Evolutionary conservation across 1,140 invertebrate species (phyloP).

Genomic region (Heliothis subflexa): DNA sequence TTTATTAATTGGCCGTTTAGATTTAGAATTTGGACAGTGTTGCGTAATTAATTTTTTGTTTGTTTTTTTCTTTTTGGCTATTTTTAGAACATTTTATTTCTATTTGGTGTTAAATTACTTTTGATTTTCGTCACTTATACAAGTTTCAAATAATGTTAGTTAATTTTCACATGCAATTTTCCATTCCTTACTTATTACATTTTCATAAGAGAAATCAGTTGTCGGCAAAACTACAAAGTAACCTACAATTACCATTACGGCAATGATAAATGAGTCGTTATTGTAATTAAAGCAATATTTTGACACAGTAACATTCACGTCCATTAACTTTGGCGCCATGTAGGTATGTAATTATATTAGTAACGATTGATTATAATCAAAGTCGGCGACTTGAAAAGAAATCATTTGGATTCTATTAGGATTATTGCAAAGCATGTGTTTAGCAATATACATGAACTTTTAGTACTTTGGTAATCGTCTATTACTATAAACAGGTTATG

Average conservation of each 20-base stretch:
- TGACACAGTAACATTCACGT: too few relatives aligned
- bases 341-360: not conserved
- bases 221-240: too few relatives aligned
- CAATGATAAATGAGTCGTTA: not conserved
- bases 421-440: not conserved
- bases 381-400: not conserved
- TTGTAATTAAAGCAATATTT: not conserved
- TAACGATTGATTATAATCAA: not conserved
- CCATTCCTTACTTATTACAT: too few relatives aligned
- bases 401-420: not conserved
- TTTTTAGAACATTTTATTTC: not conserved
- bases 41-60: slow-evolving; percentile 52
- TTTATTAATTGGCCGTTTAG: slow-evolving; percentile 41
- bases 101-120: not conserved
- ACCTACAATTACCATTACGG: not conserved
- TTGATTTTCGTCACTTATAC: too few relatives aligned
- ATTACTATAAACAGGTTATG: too few relatives aligned
- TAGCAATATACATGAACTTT: not conserved
- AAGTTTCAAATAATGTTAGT: too few relatives aligned
- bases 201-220: too few relatives aligned
- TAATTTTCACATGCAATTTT: too few relatives aligned
- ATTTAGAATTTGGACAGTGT: slow-evolving; percentile 39
- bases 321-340: not conserved
- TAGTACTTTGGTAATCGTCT: not conserved
- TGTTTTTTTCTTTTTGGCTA: not conserved